These are phyloP conservation scores for Sphecodes monilicornis DNA, from an alignment of 2,888 invertebrate genomes.

Conservation along the genomic window DNA sequence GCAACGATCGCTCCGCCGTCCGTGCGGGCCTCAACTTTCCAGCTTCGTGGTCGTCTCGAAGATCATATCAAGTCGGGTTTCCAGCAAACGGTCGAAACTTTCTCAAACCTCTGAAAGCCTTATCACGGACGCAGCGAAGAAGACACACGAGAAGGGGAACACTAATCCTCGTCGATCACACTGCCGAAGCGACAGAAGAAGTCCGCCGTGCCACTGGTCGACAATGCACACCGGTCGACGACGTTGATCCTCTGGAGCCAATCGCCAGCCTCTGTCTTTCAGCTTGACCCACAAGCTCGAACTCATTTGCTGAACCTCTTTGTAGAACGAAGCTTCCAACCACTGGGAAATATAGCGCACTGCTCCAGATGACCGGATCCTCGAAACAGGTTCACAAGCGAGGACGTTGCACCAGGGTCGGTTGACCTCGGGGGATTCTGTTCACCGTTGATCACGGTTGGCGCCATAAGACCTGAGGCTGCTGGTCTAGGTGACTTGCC, in stretches of 20 bases:
- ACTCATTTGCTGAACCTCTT: background rate
- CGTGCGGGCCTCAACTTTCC: constrained; percentile 55
- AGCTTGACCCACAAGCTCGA: constrained; percentile 6
- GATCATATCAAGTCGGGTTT: constrained; percentile 49
- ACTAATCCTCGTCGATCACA: background rate
- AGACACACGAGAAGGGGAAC: background rate
- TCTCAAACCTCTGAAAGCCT: background rate
- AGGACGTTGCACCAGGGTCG: background rate
- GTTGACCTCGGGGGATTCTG: background rate
- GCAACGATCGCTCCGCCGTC: constrained; percentile 32
- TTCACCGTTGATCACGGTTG: background rate
- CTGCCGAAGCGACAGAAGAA: background rate
- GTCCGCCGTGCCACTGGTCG: background rate
- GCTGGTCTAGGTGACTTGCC: constrained; percentile 2
- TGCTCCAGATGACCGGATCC: background rate
- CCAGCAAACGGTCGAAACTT: constrained; percentile 32
- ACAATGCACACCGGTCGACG: background rate
- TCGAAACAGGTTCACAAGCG: background rate
- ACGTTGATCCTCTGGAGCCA: background rate
- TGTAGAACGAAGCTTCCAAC: background rate
- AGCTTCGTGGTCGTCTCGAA: constrained; percentile 28
- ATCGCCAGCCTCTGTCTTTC: background rate
- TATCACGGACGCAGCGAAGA: background rate
- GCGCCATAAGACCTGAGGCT: background rate
- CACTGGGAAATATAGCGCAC: background rate